phyloP scores from a whole-genome alignment of 2,113 vertebrate species.

The Notothenia coriiceps region DNA sequence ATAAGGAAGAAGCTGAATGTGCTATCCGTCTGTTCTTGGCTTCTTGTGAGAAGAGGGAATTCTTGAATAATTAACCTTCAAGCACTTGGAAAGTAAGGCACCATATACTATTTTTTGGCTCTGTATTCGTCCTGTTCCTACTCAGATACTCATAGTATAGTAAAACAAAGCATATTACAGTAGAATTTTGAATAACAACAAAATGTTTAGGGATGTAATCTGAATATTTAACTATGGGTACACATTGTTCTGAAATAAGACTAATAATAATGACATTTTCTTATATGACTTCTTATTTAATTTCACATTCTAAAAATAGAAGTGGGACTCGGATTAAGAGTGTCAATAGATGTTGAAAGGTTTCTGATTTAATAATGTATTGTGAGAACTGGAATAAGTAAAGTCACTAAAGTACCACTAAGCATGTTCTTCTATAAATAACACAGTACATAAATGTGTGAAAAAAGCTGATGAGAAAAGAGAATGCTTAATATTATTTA shows the following conservation, averaged over 20 bases:
- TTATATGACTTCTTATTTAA: neutral
- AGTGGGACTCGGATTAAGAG: neutral
- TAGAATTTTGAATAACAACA: neutral
- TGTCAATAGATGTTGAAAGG: neutral
- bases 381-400: neutral
- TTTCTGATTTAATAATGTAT: constrained; percentile 16
- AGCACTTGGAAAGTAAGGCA: constrained; percentile 60
- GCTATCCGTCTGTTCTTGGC: constrained; percentile 61
- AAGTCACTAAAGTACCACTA: neutral
- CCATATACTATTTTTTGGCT: constrained; percentile 51
- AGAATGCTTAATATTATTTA: constrained; percentile 43
- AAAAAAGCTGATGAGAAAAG: constrained; percentile 13
- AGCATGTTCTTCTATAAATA: constrained; percentile 20
- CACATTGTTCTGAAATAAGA: neutral
- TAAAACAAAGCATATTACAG: neutral
- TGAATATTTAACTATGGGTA: neutral
- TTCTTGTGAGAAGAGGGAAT: constrained; percentile 60
- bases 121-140: constrained; percentile 15
- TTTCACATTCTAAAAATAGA: neutral
- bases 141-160: neutral
- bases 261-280: neutral
- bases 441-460: constrained; percentile 6
- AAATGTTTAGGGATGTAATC: neutral
- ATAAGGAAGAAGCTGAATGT: constrained; percentile 57
- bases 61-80: constrained; percentile 81